Base-by-base conservation (phyloP, 1,140 invertebrate species). In the Pseudomyrmex pallidus region DNA sequence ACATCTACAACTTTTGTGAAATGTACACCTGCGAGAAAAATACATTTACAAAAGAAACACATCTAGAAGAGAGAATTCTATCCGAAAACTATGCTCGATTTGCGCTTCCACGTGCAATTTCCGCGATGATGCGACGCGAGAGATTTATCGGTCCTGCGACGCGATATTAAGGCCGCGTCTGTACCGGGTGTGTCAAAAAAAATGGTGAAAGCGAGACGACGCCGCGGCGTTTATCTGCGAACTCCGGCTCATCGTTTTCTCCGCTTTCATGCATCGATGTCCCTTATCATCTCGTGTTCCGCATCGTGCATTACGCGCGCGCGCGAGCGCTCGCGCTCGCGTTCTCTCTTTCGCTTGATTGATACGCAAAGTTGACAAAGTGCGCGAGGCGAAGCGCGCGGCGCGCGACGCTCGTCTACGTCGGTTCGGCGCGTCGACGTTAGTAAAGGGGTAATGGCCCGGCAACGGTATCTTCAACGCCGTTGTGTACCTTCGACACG, bases 401-500 rank as follows among this genome's bases (percentile, higher is more conserved):
- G 54, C 82, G 88, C 87, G 89, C 35, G 35, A 35, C 35, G 77
- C 73, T 68, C 82, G 17, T 22, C 85, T 35, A 66, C 74, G 83
- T 70, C 57, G 82, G 35, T 35, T 35, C 59, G 61, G 22, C 48
- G 61, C 54, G 66, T 59, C 52, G 25, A 57, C 68, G 62, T 72
- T 89, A 83, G 89, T 91, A 88, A 90, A 90, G 90, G 86, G 91
- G 91, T 92, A 92, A 92, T 92, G 92, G 89, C 90, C 90, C 87
- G 86, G 91, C 86, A 88, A 89, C 89, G 84, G 62, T 85, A 92
- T 89, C 87, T 85, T 15, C 35, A 35, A 35, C 87, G 70, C 85
- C 78, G 82, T 91, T 92, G 87, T 92, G 82, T 88, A 82, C 85
- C 85, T 56, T 73, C 48, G 73, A 46, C 77, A 70, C 76, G 25